These are phyloP conservation scores for Trematomus bernacchii DNA, from an alignment of 2,797 vertebrate genomes.

Conservation along the genomic window DNA sequence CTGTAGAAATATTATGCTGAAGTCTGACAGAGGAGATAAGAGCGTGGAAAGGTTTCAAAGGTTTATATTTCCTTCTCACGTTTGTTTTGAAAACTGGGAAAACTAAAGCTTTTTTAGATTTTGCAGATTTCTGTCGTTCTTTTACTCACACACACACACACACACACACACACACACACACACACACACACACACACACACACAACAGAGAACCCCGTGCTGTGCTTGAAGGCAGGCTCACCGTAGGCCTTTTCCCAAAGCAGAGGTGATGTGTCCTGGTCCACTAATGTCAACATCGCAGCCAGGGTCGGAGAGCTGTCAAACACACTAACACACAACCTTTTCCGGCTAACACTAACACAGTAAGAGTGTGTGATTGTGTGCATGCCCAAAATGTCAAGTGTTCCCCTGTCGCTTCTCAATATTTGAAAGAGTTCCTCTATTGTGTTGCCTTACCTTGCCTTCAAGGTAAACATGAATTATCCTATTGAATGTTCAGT, in stretches of 20 bases:
- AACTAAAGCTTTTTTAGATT: background rate
- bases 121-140: background rate
- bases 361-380: constrained; percentile 60
- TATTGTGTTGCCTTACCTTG: constrained; percentile 28
- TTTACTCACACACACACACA: background rate
- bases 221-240: constrained; percentile 61
- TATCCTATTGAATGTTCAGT: constrained; percentile 4
- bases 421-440: constrained; percentile 36
- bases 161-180: constrained; percentile 37
- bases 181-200: background rate
- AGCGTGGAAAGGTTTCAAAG: background rate
- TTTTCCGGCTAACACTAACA: constrained; percentile 69
- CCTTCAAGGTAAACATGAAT: constrained; percentile 39
- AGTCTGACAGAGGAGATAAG: constrained; percentile 7
- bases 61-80: background rate
- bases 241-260: constrained; percentile 74
- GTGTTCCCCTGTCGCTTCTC: constrained; percentile 48
- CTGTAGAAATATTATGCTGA: constrained; percentile 8
- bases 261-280: constrained; percentile 78
- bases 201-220: constrained; percentile 36
- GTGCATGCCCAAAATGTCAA: constrained; percentile 72
- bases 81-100: constrained; percentile 17
- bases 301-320: constrained; percentile 71
- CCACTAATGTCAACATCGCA: constrained; percentile 75
- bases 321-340: constrained; percentile 79